Base-by-base conservation (phyloP, 2,888 invertebrate species). In the Nesidiocoris tenuis region DNA sequence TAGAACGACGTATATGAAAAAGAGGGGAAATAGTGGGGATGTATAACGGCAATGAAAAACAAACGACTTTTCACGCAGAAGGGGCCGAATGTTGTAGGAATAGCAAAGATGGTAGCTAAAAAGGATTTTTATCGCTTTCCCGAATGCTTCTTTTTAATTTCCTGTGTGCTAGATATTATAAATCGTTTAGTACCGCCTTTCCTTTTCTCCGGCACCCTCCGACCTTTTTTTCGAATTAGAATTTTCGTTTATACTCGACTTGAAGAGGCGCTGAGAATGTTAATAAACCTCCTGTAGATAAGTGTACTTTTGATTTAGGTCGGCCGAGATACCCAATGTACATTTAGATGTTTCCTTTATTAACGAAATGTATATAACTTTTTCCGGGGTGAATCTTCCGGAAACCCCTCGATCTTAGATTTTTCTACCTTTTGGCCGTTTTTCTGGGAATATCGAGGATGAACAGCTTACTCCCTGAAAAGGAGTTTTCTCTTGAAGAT, bases 101-200 rank as follows among this genome's bases (percentile, higher is more conserved):
- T 39, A 39, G 66, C 56, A 55, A 12, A 21, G 59, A 59, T 22
- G 70, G 5, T 55, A 59, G 59, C 57, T 3, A 25, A 39, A n/a
- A 56, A 64, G 64, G 61, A 19, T 74, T 74, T 74, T 74, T 74
- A 74, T 74, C 74, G 74, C 54, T 74, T 74, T 55, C 74, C 74
- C 55, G 56, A 55, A 59, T 24, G 70, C 70, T 75, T 54, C 67
- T 75, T 75, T 75, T 75, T 75, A 75, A 75, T 75, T 75, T 75
- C 75, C 75, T 75, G 75, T 67, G 25, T 21, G 54, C 72, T 63
- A 25, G 65, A 75, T 75, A 63, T 63, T 75, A 75, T 75, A 75
- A 75, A 75, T 75, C 75, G 75, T 67, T 71, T 75, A 63, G 66
- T 54, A 23, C 22, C 74, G 23, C 59, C 74, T 39, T 64, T 63